A percentile compares a stretch with the other conserved stretches of the same genome.
Evolutionary conservation across 2,888 invertebrate species (phyloP).

Genomic region (Eupsilia transversa): DNA sequence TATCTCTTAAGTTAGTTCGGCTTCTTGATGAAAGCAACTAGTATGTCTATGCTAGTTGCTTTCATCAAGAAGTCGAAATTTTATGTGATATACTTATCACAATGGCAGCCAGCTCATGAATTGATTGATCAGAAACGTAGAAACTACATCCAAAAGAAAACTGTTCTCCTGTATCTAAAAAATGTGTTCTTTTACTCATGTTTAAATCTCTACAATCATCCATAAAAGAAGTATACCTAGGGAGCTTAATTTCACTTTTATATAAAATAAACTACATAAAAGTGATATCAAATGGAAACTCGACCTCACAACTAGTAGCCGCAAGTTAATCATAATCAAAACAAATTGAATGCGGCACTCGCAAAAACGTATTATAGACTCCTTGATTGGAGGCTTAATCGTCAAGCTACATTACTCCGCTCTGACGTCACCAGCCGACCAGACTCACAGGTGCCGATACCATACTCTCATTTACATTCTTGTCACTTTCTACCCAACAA

Average conservation of each 20-base stretch:
- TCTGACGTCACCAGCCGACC: constrained; percentile 82
- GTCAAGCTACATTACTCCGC: constrained; percentile 72
- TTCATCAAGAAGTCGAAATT: background rate
- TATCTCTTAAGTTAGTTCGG: no score
- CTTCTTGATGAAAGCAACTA: no score
- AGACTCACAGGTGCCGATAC: constrained; percentile 87
- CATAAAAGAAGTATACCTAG: background rate
- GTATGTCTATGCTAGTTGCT: background rate
- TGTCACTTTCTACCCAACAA: constrained; percentile 64
- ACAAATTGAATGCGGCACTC: constrained; percentile 72
- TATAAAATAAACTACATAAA: constrained; percentile 49
- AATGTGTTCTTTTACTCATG: background rate
- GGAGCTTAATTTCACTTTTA: constrained; percentile 47
- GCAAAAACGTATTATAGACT: constrained; percentile 70
- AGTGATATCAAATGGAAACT: constrained; percentile 62
- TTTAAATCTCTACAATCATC: background rate
- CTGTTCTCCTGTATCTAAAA: background rate
- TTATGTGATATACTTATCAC: no score
- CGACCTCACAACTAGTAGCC: constrained; percentile 59
- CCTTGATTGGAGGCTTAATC: constrained; percentile 73
- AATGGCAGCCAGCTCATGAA: background rate
- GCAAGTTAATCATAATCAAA: constrained; percentile 70
- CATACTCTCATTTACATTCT: constrained; percentile 82
- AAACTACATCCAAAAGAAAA: background rate
- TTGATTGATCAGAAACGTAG: background rate